Evolutionary conservation across 2,113 vertebrate genomes (phyloP), one percentile per base, ranked within the genome.

Genomic region (Pterophyllum scalare): DNA sequence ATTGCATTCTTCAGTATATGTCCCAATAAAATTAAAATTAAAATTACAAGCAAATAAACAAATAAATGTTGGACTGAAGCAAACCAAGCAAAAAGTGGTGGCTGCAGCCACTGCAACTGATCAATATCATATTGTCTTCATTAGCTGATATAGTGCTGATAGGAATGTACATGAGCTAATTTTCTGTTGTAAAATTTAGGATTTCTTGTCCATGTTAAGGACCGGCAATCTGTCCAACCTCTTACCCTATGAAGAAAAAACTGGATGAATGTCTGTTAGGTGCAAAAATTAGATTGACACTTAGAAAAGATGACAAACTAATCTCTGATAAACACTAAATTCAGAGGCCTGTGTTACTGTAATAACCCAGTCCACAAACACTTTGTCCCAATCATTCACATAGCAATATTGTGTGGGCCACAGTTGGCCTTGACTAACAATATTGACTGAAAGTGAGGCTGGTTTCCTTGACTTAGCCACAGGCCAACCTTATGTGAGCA

Each of bases 181-280:
- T 49, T 49, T 49, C 64, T 70, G 7, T 10, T 38, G 33, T 12
- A 62, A 62, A 62, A 38, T n/a, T 2, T n/a, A 13, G n/a, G 11
- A 62, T 62, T 62, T 38, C 10, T 62, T 62, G 12, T 20, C 3
- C 54, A 13, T n/a, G 19, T 62, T 62, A 38, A 7, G 35, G 19
- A 13, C 31, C 11, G 38, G 8, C 38, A 46, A 67, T 22, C 15
- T 28, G 6, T 28, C 15, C 65, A 70, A 19, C 0, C 46, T 70
- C 40, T 19, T 4, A 70, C 65, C 5, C 15, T 10, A 49, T 6
- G 22, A 5, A 4, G 24, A 13, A 49, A 24, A 28, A 70, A 70
- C 22, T 0, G 24, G 65, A 70, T 20, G 15, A 7, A 64, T 0
- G 11, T 3, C 1, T 31, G 26, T 52, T 72, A 52, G 46, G 10